phyloP scores from a whole-genome alignment of 2,113 vertebrate species.

The Rissa tridactyla region DNA sequence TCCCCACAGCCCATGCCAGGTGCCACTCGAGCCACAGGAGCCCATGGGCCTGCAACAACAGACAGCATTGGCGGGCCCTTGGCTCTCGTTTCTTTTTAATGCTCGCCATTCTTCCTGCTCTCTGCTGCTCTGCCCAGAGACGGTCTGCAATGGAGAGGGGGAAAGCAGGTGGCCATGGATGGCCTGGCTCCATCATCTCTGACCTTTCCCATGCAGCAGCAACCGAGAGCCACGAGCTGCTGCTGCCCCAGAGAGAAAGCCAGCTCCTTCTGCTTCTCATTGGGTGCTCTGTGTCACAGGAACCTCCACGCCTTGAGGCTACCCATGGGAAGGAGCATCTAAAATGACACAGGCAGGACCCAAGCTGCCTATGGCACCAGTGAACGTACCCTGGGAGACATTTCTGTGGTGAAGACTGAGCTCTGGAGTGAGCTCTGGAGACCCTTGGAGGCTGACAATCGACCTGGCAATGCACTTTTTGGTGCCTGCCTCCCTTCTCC shows the following conservation, averaged over 20 bases:
- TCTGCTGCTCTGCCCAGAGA: background rate
- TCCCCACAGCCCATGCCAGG: no score
- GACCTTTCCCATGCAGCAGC: background rate
- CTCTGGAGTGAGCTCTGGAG: no score
- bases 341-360: no score
- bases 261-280: background rate
- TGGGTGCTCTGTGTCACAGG: background rate
- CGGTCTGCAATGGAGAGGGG: background rate
- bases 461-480: no score
- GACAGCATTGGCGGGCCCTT: background rate
- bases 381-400: no score
- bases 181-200: background rate
- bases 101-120: background rate
- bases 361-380: no score
- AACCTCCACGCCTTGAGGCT: background rate
- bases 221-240: background rate
- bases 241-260: background rate
- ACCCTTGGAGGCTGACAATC: no score
- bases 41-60: no score
- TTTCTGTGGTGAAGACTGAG: no score
- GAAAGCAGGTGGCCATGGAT: background rate
- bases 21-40: no score
- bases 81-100: background rate
- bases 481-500: no score
- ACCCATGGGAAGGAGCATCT: no score